Evolutionary conservation across 2,888 invertebrate genomes (phyloP).

Genomic region (Alentia gelatinosa): DNA sequence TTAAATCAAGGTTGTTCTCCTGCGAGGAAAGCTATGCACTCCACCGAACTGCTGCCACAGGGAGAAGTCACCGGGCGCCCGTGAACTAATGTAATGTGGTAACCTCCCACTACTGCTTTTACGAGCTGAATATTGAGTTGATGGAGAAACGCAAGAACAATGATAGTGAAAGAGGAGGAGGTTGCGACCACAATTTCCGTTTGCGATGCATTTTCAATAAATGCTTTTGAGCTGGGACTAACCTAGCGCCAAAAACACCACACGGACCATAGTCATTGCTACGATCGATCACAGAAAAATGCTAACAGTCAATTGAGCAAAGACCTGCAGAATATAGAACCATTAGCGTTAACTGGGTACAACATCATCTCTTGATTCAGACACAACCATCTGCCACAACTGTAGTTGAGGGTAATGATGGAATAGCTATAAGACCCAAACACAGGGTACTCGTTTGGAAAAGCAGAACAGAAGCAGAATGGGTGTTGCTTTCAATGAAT

Average conservation of each 20-base stretch:
- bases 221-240: neutral
- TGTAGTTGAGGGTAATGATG: neutral
- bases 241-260: conserved; percentile 27
- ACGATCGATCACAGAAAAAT: conserved; percentile 45
- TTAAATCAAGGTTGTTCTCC: too few relatives aligned
- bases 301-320: conserved; percentile 49
- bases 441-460: too few relatives aligned
- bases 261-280: conserved; percentile 5
- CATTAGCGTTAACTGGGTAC: conserved; percentile 27
- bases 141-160: neutral
- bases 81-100: too few relatives aligned
- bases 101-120: neutral
- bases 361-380: neutral
- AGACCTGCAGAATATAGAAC: conserved; percentile 39
- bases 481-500: too few relatives aligned
- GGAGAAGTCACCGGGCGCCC: too few relatives aligned
- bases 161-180: neutral
- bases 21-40: too few relatives aligned
- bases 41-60: too few relatives aligned
- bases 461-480: neutral
- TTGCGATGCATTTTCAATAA: neutral
- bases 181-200: neutral
- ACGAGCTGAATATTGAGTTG: neutral
- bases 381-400: neutral
- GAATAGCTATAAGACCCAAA: too few relatives aligned